Conservation (phyloP, 1,140 invertebrate genomes). For the Harpegnathos saltator region DNA sequence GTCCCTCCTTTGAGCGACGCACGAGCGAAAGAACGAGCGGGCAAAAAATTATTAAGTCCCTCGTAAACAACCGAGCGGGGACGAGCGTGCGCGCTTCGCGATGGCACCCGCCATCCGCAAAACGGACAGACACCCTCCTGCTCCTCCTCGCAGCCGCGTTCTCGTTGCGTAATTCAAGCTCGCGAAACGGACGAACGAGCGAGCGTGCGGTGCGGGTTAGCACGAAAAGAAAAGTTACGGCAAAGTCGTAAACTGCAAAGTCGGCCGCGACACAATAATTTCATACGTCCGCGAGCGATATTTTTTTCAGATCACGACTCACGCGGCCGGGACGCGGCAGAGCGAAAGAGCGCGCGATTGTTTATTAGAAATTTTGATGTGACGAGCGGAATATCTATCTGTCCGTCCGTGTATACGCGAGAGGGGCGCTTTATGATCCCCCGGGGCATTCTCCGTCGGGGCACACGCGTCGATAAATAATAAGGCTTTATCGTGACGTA, state of each 20-base stretch:
- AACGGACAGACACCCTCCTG: too few relatives aligned
- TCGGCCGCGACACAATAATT: constrained; percentile 10
- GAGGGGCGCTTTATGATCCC: constrained; percentile 3
- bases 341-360: constrained; percentile 5
- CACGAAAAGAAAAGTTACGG: constrained; percentile 11
- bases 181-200: not conserved
- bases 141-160: too few relatives aligned
- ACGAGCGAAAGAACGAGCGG: too few relatives aligned
- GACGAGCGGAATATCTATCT: not conserved
- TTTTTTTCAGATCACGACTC: constrained; percentile 31
- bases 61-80: too few relatives aligned
- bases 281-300: not conserved
- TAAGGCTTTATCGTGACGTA: constrained; percentile 20
- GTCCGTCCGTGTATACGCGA: not conserved
- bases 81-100: too few relatives aligned
- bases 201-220: too few relatives aligned
- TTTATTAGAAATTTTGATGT: constrained; percentile 56
- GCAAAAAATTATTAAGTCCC: too few relatives aligned
- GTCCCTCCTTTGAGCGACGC: not conserved
- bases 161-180: constrained; percentile 7
- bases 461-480: constrained; percentile 29
- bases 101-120: too few relatives aligned
- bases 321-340: not conserved
- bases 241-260: constrained; percentile 15
- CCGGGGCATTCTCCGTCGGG: constrained; percentile 7